Percentiles rank a stretch among this genome's conserved stretches.
phyloP scores from a whole-genome alignment of 1,140 invertebrate species.

The Dendrolimus kikuchii region DNA sequence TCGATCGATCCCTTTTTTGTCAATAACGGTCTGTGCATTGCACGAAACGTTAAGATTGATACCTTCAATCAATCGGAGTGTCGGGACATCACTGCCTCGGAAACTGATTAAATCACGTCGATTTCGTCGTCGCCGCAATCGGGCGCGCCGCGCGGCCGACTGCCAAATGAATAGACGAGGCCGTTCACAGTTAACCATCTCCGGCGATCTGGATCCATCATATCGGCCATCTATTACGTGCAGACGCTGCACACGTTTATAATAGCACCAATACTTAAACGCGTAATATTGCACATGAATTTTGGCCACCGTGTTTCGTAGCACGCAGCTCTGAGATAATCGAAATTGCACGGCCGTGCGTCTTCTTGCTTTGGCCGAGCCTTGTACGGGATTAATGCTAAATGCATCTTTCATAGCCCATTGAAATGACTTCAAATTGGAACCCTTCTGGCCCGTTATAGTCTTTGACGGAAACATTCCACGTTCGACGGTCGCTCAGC shows the following conservation, averaged over 20 bases:
- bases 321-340: neutral
- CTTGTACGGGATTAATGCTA: too few relatives aligned
- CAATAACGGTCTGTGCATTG: conserved; percentile 54
- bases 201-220: conserved; percentile 43
- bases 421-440: too few relatives aligned
- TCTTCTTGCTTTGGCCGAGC: too few relatives aligned
- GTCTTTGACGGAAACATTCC: neutral
- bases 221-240: conserved; percentile 30
- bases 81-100: conserved; percentile 49
- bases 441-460: neutral
- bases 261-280: neutral
- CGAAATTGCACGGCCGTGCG: too few relatives aligned
- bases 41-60: conserved; percentile 63
- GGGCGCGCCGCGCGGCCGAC: neutral
- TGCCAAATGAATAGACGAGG: conserved; percentile 29
- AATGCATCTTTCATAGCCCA: too few relatives aligned
- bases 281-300: neutral
- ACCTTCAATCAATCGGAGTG: conserved; percentile 60
- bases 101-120: conserved; percentile 67
- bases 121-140: conserved; percentile 34
- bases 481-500: neutral
- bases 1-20: conserved; percentile 66
- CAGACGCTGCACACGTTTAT: conserved; percentile 1
- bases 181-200: conserved; percentile 31
- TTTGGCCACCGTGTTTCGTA: neutral